A percentile compares a stretch with the other conserved stretches of the same genome.
Evolutionary conservation across 2,888 invertebrate species (phyloP).

Genomic region (Chymomyza caudatula): DNA sequence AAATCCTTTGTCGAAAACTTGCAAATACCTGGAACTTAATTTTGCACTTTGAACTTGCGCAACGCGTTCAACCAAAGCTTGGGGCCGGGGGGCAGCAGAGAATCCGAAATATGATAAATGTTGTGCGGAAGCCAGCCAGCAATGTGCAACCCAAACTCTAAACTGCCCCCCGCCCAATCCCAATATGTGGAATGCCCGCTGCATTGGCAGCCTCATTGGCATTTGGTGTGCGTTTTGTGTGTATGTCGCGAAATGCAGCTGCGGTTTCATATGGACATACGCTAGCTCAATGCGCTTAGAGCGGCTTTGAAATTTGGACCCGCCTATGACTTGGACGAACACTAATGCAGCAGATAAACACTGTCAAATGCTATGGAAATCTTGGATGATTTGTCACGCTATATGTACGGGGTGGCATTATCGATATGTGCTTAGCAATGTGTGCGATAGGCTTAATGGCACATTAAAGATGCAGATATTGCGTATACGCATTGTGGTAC

Average conservation of each 20-base stretch:
- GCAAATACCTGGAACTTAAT: conserved; percentile 71
- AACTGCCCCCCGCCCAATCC: too few species aligned
- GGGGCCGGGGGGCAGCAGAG: conserved; percentile 15
- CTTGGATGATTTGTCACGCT: conserved; percentile 59
- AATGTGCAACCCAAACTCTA: neutral
- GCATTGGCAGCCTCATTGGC: conserved; percentile 29
- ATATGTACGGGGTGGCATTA: neutral
- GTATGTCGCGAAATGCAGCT: neutral
- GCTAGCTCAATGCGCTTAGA: conserved; percentile 16
- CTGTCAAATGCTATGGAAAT: conserved; percentile 48
- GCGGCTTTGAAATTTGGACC: conserved; percentile 12
- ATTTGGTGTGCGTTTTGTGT: conserved; percentile 1
- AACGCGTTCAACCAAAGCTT: neutral
- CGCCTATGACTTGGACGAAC: conserved; percentile 12
- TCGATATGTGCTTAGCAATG: neutral
- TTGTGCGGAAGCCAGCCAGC: conserved; percentile 47
- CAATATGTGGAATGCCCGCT: conserved; percentile 16
- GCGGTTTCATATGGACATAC: too few species aligned
- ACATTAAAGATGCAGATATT: conserved; percentile 25
- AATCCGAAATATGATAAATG: conserved; percentile 65
- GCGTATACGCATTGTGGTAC: conserved; percentile 23
- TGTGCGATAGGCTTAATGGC: neutral
- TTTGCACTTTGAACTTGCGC: conserved; percentile 67
- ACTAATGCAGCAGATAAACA: conserved; percentile 62
- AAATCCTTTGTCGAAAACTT: conserved; percentile 71